Conservation (phyloP, 2,113 vertebrate species). For the Alethe diademata region DNA sequence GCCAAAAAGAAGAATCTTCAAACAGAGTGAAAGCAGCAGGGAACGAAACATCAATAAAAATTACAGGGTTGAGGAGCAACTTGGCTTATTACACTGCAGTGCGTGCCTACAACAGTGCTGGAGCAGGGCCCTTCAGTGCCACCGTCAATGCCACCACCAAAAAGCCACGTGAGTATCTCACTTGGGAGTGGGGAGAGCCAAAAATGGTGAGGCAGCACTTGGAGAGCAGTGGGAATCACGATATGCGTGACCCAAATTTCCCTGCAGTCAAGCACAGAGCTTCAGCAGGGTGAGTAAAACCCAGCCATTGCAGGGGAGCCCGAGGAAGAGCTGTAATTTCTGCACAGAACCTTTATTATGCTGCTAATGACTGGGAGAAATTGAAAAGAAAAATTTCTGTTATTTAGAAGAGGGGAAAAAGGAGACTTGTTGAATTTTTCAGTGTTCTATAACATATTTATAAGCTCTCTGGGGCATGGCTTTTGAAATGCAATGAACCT, state of each 20-base stretch:
- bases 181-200: neutral
- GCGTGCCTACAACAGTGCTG: slow-evolving; percentile 90
- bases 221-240: neutral
- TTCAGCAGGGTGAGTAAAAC: neutral
- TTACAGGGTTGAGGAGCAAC: slow-evolving; percentile 85
- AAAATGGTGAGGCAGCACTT: neutral
- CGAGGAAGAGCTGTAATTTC: neutral
- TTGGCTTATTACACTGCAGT: slow-evolving; percentile 85
- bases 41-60: slow-evolving; percentile 83
- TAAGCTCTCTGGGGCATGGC: neutral
- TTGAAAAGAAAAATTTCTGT: neutral
- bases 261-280: rapidly evolving
- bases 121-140: slow-evolving; percentile 85
- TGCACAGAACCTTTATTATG: neutral
- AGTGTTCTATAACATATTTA: slow-evolving; percentile 6
- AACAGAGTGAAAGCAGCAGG: slow-evolving; percentile 84
- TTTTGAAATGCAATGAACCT: neutral
- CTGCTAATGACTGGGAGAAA: neutral
- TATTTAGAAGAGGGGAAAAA: neutral
- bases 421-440: slow-evolving; percentile 12
- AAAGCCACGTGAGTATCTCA: slow-evolving; percentile 86
- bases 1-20: slow-evolving; percentile 86
- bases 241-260: neutral
- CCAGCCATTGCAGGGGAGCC: rapidly evolving
- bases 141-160: slow-evolving; percentile 91